These are phyloP conservation scores for Albula glossodonta DNA, from an alignment of 2,113 vertebrate species.

Conservation along the genomic window DNA sequence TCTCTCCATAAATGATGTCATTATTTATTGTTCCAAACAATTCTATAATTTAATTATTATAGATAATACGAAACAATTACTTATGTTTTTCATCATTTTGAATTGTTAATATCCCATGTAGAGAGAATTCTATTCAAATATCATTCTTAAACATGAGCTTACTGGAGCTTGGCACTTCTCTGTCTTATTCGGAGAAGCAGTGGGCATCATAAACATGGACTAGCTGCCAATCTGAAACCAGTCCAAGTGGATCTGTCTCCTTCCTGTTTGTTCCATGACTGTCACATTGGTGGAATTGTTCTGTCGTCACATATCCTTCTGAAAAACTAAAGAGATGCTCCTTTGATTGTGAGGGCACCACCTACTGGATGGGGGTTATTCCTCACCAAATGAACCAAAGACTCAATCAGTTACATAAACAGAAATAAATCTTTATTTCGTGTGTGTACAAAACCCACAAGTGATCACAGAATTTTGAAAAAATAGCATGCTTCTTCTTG, in stretches of 20 bases:
- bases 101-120: not conserved
- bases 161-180: not conserved
- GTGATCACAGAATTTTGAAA: not conserved
- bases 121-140: not conserved
- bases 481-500: not conserved
- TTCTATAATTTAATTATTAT: not conserved
- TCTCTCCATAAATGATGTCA: not conserved
- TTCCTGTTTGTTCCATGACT: no score
- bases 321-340: not conserved
- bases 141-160: not conserved
- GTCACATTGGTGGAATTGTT: no score
- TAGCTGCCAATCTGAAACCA: no score
- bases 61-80: not conserved
- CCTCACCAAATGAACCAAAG: not conserved
- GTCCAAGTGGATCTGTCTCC: no score
- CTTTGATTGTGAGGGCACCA: not conserved
- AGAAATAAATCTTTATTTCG: not conserved
- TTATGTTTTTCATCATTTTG: not conserved
- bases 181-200: no score
- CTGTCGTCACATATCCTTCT: not conserved
- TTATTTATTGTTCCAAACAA: conserved; percentile 2
- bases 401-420: not conserved
- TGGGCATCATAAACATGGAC: not conserved
- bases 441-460: conserved; percentile 6
- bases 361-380: conserved; percentile 2